Conservation (phyloP, 2,797 vertebrate genomes). For the Nothura maculosa region DNA sequence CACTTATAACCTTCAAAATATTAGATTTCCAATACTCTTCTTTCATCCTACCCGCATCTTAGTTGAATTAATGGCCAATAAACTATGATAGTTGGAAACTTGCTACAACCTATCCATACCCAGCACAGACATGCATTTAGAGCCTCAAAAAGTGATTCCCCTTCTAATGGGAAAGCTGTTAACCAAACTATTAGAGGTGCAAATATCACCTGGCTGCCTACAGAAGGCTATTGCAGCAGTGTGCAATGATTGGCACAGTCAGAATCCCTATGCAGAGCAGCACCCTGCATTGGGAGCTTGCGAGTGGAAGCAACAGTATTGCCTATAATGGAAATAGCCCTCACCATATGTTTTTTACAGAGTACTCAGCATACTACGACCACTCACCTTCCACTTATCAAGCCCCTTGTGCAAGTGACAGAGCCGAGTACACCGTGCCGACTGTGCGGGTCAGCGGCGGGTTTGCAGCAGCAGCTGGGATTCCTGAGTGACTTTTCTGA, state of each 20-base stretch:
- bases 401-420: neutral
- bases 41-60: neutral
- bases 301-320: neutral
- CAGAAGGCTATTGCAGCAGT: neutral
- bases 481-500: neutral
- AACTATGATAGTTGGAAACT: neutral
- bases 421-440: rapidly evolving
- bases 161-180: neutral
- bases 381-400: rapidly evolving
- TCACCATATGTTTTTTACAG: neutral
- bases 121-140: rapidly evolving
- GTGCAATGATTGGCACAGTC: too few species aligned
- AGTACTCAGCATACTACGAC: neutral
- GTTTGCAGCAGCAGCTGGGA: too few species aligned
- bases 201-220: neutral
- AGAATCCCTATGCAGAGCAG: neutral
- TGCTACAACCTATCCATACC: neutral
- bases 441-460: neutral
- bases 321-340: neutral
- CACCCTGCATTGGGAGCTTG: neutral
- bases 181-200: rapidly evolving
- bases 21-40: neutral
- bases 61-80: neutral
- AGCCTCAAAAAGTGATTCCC: neutral
- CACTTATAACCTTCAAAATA: neutral